Evolutionary conservation across 2,888 invertebrate genomes (phyloP).

Genomic region (Lasioglossum oenotherae): DNA sequence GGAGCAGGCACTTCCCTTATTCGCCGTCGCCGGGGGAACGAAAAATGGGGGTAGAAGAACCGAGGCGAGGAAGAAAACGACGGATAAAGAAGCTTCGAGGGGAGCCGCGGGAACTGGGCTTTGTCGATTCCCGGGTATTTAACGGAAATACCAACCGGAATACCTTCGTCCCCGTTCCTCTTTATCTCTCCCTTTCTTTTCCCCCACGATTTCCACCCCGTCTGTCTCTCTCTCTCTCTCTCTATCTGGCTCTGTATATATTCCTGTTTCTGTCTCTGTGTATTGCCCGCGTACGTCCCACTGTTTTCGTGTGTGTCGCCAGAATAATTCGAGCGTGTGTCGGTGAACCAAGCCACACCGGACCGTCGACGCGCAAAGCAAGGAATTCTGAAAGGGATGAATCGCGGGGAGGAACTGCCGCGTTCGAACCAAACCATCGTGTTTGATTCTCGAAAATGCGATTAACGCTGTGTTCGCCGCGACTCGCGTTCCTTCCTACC

Average conservation of each 20-base stretch:
- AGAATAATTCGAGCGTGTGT: slow-evolving; percentile 44
- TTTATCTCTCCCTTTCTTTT: slow-evolving; percentile 61
- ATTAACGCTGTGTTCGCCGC: slow-evolving; percentile 12
- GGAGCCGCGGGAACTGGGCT: slow-evolving; percentile 72
- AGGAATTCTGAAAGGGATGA: slow-evolving; percentile 32
- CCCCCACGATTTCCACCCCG: slow-evolving; percentile 41
- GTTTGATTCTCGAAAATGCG: slow-evolving; percentile 24
- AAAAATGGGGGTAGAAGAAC: slow-evolving; percentile 66
- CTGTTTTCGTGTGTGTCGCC: slow-evolving; percentile 10
- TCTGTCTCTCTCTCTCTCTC: background rate
- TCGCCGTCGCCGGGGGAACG: slow-evolving; percentile 74
- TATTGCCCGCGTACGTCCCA: background rate
- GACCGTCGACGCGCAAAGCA: slow-evolving; percentile 27
- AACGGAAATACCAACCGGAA: slow-evolving; percentile 78
- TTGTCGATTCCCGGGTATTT: slow-evolving; percentile 79
- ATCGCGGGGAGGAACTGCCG: slow-evolving; percentile 13
- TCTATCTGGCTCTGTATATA: background rate
- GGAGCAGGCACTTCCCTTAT: slow-evolving; percentile 74
- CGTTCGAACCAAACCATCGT: slow-evolving; percentile 10
- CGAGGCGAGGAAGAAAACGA: slow-evolving; percentile 71
- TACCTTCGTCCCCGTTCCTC: slow-evolving; percentile 70
- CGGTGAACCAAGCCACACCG: slow-evolving; percentile 17
- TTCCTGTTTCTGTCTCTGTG: background rate
- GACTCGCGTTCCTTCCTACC: background rate
- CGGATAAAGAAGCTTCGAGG: slow-evolving; percentile 70